Evolutionary conservation across 2,888 invertebrate genomes (phyloP), one percentile per base, ranked within the genome.

Genomic region (Pachymerium ferrugineum): DNA sequence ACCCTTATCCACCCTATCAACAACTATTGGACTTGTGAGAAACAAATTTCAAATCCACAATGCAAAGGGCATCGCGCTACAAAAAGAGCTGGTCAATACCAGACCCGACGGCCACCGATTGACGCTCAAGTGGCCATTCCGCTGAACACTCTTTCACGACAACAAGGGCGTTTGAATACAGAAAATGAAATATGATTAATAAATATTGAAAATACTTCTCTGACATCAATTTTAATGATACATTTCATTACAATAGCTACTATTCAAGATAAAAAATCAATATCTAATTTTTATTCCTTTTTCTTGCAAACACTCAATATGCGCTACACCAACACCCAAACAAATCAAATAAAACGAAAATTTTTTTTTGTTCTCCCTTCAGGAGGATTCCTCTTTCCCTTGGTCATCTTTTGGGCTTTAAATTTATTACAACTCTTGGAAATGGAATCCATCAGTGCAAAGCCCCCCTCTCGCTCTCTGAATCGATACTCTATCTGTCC

Each of bases 361-460:
- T 62, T 62, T 62, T 38, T 62, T 62, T 62, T 62, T 62, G 14
- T 38, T 10, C 62, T 62, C 62, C 62, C 62, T 62, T 62, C 22
- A 62, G 62, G 62, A 62, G 62, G 62, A 62, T 62, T 62, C 62
- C 12, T n/a, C 28, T 62, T 62, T 62, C 62, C 62, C 62, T 62
- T 62, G 62, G 62, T 62, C 62, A 62, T 62, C 62, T 62, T 62
- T 62, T 62, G 28, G 62, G 62, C 62, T 62, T 62, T 62, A 62
- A 62, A 62, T 62, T 62, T 62, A 62, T 62, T 62, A 62, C 62
- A 62, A 62, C 25, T 62, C 62, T 62, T 62, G 62, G 62, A 62
- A 62, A 62, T 62, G 62, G 62, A 62, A 62, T 62, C 62, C 62
- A 62, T 62, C 62, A 62, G 62, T 62, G 62, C 62, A 62, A 62